phyloP scores from a whole-genome alignment of 2,113 vertebrate genomes.

The Micronisus gabar region DNA sequence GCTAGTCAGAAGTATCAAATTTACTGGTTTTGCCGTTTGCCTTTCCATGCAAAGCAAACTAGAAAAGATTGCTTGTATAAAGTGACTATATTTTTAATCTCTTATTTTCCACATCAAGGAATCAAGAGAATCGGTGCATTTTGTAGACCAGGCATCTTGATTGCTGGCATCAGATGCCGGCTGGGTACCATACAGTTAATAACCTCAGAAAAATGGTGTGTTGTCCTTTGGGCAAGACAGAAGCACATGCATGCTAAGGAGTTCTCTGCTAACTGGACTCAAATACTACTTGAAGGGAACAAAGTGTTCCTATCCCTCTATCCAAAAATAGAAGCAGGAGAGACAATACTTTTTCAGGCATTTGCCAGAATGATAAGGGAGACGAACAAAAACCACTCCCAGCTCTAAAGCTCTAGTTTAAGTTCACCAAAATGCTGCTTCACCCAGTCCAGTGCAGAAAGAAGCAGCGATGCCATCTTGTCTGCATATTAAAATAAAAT shows the following conservation, averaged over 20 bases:
- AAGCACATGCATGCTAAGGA: rapidly evolving
- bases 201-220: neutral
- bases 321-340: slow-evolving; percentile 21
- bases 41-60: neutral
- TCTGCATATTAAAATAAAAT: neutral
- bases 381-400: neutral
- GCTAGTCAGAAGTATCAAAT: neutral
- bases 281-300: neutral
- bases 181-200: neutral
- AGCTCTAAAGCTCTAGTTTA: neutral
- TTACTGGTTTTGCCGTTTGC: neutral
- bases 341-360: neutral
- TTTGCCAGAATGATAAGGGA: slow-evolving; percentile 18
- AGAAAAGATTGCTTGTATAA: neutral
- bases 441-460: neutral
- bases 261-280: neutral
- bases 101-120: neutral
- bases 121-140: neutral
- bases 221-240: neutral
- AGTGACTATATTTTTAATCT: neutral
- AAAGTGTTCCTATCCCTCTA: neutral
- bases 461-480: neutral
- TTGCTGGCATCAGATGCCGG: neutral
- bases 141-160: neutral
- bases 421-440: neutral